Evolutionary conservation across 1,140 invertebrate genomes (phyloP), one percentile per base, ranked within the genome.

Genomic region (Nomia melanderi): DNA sequence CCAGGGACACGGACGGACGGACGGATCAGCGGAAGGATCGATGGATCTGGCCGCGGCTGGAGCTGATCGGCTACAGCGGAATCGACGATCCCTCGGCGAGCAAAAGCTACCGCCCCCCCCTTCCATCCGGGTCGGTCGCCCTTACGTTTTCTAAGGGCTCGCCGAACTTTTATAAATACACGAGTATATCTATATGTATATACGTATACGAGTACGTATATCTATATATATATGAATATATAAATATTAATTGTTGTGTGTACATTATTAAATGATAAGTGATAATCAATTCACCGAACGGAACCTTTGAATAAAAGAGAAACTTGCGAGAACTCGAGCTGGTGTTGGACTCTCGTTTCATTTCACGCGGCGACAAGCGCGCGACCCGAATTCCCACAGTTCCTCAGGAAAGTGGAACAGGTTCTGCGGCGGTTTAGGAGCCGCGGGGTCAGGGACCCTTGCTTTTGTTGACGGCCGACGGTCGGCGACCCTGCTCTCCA

Each of bases 221-320:
- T 47, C 2, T 14, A 41, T 47, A 47, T 81, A 79, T 72, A 59
- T 77, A 47, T 47, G 82, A 82, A 78, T 63, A 74, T 50, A n/a
- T n/a, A 79, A 79, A 73, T 83, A 72, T 70, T 73, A 71, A 17
- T 17, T 44, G 41, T n/a, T 76, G 70, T 88, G 84, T 89, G 82
- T 90, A 87, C 88, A 88, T 88, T 89, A 88, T 88, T 85, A 83
- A 79, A 76, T n/a, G 78, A 33, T 86, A 86, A 90, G 82, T 85
- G 83, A 87, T 87, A 87, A 80, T 74, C 73, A 74, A 44, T 62
- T 75, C 81, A 83, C 84, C 83, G 84, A 76, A 83, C n/a, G 81
- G 77, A 87, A 80, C 77, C 85, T 81, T 82, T 70, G n/a, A 90
- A 90, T 89, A 90, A 89, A 90, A 87, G 79, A 85, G 76, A 88